phyloP scores from a whole-genome alignment of 2,888 invertebrate species.

The Dryobota labecula region DNA sequence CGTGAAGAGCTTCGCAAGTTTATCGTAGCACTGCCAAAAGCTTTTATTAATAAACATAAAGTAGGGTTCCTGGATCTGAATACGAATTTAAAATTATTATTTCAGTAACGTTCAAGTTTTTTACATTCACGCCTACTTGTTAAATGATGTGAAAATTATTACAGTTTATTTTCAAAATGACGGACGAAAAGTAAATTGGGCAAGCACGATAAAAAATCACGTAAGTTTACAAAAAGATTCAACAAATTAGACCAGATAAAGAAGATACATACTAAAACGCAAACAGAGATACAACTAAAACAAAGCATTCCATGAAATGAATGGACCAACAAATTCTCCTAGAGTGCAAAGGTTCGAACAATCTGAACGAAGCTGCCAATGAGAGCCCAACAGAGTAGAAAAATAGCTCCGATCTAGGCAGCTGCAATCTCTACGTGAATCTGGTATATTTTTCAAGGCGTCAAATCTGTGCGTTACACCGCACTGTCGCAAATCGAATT shows the following conservation, averaged over 20 bases:
- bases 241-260: background rate
- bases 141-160: background rate
- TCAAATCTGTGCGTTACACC: slow-evolving; percentile 73
- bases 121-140: background rate
- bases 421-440: slow-evolving; percentile 57
- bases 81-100: background rate
- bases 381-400: slow-evolving; percentile 29
- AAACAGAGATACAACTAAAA: background rate
- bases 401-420: slow-evolving; percentile 33
- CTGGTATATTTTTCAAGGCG: slow-evolving; percentile 79
- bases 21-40: background rate
- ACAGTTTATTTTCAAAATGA: background rate
- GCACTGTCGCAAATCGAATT: slow-evolving; percentile 85
- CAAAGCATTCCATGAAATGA: background rate
- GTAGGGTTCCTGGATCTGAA: background rate
- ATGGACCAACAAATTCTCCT: background rate
- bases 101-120: background rate
- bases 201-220: background rate
- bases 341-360: slow-evolving; percentile 14
- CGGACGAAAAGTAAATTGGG: background rate
- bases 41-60: slow-evolving; percentile 22
- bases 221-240: background rate
- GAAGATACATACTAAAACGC: background rate
- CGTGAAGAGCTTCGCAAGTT: slow-evolving; percentile 13
- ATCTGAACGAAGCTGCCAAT: slow-evolving; percentile 18